phyloP scores from a whole-genome alignment of 2,888 invertebrate genomes.

The Epirrita christyi region DNA sequence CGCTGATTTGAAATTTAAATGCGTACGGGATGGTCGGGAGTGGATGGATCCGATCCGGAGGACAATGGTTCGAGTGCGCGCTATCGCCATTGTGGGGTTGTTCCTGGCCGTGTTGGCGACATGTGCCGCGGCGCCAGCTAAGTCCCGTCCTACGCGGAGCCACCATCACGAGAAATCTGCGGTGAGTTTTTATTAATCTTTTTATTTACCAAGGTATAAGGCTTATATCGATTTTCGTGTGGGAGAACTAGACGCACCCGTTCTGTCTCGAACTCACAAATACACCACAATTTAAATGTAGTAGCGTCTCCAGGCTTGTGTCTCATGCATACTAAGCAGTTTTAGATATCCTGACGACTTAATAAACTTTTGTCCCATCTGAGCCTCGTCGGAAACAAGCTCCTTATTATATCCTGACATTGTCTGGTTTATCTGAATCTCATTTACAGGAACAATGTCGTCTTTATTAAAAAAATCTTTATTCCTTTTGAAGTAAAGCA shows the following conservation, averaged over 20 bases:
- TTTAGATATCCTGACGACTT: conserved; percentile 64
- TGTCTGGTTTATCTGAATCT: conserved; percentile 70
- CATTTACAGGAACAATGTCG: conserved; percentile 62
- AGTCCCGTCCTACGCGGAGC: conserved; percentile 56
- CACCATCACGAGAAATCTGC: conserved; percentile 61
- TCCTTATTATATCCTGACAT: conserved; percentile 61
- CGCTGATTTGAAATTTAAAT: conserved; percentile 78
- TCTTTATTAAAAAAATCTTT: conserved; percentile 50
- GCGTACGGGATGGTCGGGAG: conserved; percentile 55
- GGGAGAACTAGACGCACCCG: conserved; percentile 34
- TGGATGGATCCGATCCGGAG: conserved; percentile 63
- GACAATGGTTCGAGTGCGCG: conserved; percentile 70
- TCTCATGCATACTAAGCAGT: conserved; percentile 72
- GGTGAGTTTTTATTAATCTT: conserved; percentile 57
- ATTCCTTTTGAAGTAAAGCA: conserved; percentile 46
- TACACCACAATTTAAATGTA: conserved; percentile 53
- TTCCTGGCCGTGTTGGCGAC: conserved; percentile 65
- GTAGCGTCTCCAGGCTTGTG: conserved; percentile 49
- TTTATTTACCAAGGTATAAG: conserved; percentile 5
- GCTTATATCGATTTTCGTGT: conserved; percentile 32
- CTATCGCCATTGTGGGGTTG: conserved; percentile 60
- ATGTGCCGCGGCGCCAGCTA: conserved; percentile 64
- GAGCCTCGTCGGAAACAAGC: conserved; percentile 70
- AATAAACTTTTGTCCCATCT: conserved; percentile 66
- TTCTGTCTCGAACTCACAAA: conserved; percentile 46